phyloP scores from a whole-genome alignment of 2,888 invertebrate species.

The Phyllotreta striolata region DNA sequence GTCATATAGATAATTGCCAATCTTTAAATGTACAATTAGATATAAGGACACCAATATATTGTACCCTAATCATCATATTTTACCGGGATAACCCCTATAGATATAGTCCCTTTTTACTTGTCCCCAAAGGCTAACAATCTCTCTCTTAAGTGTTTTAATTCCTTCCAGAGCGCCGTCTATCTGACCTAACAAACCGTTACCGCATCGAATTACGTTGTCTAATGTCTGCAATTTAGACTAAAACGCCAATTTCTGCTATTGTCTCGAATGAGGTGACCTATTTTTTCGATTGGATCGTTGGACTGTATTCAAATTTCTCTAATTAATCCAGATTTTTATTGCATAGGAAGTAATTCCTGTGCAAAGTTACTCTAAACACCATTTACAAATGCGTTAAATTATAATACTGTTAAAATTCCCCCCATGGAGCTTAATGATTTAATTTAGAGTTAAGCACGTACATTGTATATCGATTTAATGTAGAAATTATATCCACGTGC shows the following conservation, averaged over 20 bases:
- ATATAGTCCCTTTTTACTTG: slow-evolving; percentile 29
- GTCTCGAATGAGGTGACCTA: slow-evolving; percentile 33
- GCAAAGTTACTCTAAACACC: not conserved
- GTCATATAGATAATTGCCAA: no score
- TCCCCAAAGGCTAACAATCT: slow-evolving; percentile 46
- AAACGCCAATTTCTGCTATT: slow-evolving; percentile 39
- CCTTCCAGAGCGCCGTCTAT: slow-evolving; percentile 44
- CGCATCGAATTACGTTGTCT: slow-evolving; percentile 41
- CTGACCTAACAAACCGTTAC: slow-evolving; percentile 45
- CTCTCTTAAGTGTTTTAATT: slow-evolving; percentile 51
- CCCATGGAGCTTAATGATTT: no score
- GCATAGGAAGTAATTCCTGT: not conserved
- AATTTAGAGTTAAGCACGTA: no score
- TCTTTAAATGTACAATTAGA: no score
- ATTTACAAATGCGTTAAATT: no score
- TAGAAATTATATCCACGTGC: no score
- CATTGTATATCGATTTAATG: no score
- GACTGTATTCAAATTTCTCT: slow-evolving; percentile 15
- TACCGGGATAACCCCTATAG: no score
- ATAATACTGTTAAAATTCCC: no score
- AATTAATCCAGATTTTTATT: slow-evolving; percentile 23
- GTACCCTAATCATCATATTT: no score
- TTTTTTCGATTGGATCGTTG: slow-evolving; percentile 17
- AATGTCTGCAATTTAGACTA: slow-evolving; percentile 37
- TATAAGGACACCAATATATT: no score